Evolutionary conservation across 2,113 vertebrate genomes (phyloP), one percentile per base, ranked within the genome.

Genomic region (Sturnus vulgaris): DNA sequence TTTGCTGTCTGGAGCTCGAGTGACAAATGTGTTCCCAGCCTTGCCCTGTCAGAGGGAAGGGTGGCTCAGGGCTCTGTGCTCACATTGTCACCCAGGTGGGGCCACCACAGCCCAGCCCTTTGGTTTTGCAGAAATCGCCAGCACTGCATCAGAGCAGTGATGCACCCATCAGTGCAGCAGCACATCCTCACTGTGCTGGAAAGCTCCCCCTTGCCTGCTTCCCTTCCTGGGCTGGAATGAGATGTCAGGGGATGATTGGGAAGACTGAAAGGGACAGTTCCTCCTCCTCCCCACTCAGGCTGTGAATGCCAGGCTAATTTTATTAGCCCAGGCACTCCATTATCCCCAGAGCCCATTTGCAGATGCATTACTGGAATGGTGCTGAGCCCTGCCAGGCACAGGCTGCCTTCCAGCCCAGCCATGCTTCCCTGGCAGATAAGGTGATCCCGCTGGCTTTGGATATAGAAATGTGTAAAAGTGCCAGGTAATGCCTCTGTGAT

Each of bases 291-390:
- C 50, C 6, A 4, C 37, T 94, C 82, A 73, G 90, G 52, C 82
- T 78, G 76, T 18, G 77, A 94, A 82, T 46, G 57, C 1, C 12
- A 94, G 78, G 82, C 50, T 95, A 92, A 97, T 97, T 97, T 75
- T 86, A 96, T 96, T 95, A 97, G 55, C 86, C 91, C 95, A 88
- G 76, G 10, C 83, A 79, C 90, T 93, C 86, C 92, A 86, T 96
- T 94, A 91, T 61, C 92, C 83, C 84, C 88, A 94, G 4, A 93
- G 88, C 68, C 82, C 91, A 28, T 86, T 69, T 89, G 88, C 71
- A 53, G 91, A 55, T 61, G 64, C 86, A 92, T 94, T 90, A 57
- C n/a, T 31, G 70, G 69, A 64, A 97, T 91, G 86, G 96, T 46
- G 19, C 42, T 22, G 50, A 17, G 76, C 33, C 33, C 35, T 49